Conservation (phyloP, 2,113 vertebrate species). For the Cygnus buccinator region DNA sequence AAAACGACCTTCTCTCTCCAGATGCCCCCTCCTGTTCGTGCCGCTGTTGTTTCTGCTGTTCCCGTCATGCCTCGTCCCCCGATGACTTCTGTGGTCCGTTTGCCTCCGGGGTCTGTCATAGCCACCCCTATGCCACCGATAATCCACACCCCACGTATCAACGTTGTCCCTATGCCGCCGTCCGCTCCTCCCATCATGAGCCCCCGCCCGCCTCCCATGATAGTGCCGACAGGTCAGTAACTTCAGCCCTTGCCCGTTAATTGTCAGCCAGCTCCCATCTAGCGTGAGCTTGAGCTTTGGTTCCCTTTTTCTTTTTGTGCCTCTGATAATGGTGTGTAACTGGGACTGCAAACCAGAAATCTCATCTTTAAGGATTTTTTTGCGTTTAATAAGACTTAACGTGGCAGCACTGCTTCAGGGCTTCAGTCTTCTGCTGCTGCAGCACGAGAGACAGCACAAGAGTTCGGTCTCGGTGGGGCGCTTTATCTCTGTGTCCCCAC, state of each 20-base stretch:
- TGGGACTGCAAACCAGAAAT: background rate
- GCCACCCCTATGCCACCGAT: constrained; percentile 91
- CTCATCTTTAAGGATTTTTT: background rate
- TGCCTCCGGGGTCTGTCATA: constrained; percentile 89
- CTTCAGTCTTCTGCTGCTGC: background rate
- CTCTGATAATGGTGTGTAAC: background rate
- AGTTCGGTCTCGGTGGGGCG: background rate
- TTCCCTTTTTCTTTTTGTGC: background rate
- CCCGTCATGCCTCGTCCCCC: constrained; percentile 92
- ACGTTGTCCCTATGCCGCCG: constrained; percentile 95
- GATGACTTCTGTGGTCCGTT: constrained; percentile 89
- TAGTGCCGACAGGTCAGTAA: constrained; percentile 89
- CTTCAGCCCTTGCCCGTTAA: background rate
- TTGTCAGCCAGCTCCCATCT: fast-evolving
- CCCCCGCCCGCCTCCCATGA: constrained; percentile 94
- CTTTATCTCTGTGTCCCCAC: background rate
- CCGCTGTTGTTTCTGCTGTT: constrained; percentile 91
- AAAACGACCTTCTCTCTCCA: constrained; percentile 29
- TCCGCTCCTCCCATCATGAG: constrained; percentile 91
- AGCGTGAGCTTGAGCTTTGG: fast-evolving
- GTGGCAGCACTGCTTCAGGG: background rate
- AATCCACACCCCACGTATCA: constrained; percentile 91
- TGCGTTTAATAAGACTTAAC: background rate
- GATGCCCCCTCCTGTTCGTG: constrained; percentile 90
- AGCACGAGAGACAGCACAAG: background rate